Conservation (phyloP, 2,797 vertebrate species). For the Alcedo atthis region DNA sequence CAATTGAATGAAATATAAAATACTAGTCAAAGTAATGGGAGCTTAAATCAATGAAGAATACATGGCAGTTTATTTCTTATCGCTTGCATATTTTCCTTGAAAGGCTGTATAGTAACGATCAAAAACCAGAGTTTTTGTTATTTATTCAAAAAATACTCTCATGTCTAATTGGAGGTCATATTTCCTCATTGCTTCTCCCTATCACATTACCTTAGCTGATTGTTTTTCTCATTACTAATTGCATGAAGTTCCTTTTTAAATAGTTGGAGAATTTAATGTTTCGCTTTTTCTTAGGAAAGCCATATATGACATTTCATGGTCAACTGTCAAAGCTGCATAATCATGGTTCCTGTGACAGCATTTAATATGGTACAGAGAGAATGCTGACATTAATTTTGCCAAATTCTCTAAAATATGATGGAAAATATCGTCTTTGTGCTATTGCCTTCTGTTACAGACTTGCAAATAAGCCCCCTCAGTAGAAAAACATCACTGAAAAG, state of each 20-base stretch:
- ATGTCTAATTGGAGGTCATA: conserved; percentile 17
- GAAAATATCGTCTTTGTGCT: not conserved
- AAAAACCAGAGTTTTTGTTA: not conserved
- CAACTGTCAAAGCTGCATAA: not conserved
- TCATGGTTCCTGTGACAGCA: not conserved
- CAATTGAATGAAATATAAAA: not conserved
- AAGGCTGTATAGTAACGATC: not conserved
- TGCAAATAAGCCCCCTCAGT: not conserved
- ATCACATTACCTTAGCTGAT: not conserved
- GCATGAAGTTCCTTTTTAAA: conserved; percentile 6
- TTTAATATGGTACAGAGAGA: conserved; percentile 3
- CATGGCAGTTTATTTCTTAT: not conserved
- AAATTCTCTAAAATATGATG: conserved; percentile 10
- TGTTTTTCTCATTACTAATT: conserved; percentile 21
- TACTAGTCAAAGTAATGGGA: not conserved
- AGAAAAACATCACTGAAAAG: not conserved
- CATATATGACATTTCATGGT: not conserved
- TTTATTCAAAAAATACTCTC: conserved; percentile 8
- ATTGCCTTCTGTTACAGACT: not conserved
- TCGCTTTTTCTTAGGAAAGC: not conserved
- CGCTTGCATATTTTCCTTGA: not conserved
- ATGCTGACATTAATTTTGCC: not conserved
- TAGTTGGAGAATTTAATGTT: not conserved
- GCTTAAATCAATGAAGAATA: not conserved
- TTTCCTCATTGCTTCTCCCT: not conserved